These are phyloP conservation scores for Machimus rusticus DNA, from an alignment of 2,888 invertebrate genomes.

Conservation along the genomic window DNA sequence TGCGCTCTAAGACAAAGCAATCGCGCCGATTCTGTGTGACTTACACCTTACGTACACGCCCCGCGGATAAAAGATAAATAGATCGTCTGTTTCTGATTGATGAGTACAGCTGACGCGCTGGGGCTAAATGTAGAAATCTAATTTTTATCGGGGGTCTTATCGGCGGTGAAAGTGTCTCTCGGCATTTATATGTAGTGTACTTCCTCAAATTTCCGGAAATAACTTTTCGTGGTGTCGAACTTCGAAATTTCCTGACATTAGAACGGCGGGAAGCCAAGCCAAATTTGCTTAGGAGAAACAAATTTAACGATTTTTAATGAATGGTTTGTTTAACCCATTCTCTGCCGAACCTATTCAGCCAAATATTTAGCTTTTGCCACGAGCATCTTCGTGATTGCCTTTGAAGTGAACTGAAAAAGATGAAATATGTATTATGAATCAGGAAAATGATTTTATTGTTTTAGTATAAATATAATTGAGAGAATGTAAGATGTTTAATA, in stretches of 20 bases:
- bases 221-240: not conserved
- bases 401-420: not conserved
- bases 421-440: not conserved
- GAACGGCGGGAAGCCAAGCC: not conserved
- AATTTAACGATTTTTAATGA: not conserved
- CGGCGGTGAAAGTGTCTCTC: not conserved
- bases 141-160: not conserved
- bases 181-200: not conserved
- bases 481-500: no score
- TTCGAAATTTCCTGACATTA: not conserved
- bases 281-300: not conserved
- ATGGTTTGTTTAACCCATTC: not conserved
- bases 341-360: no score
- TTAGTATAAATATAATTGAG: not conserved
- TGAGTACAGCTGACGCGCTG: not conserved
- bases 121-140: not conserved
- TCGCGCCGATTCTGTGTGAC: not conserved
- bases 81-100: not conserved
- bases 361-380: no score
- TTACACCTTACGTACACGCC: slow-evolving; percentile 4
- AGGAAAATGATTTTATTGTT: not conserved
- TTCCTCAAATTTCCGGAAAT: not conserved
- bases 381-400: no score
- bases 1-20: not conserved
- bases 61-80: not conserved